Evolutionary conservation across 2,113 vertebrate genomes (phyloP).

Genomic region (Chlorodrepanis virens): DNA sequence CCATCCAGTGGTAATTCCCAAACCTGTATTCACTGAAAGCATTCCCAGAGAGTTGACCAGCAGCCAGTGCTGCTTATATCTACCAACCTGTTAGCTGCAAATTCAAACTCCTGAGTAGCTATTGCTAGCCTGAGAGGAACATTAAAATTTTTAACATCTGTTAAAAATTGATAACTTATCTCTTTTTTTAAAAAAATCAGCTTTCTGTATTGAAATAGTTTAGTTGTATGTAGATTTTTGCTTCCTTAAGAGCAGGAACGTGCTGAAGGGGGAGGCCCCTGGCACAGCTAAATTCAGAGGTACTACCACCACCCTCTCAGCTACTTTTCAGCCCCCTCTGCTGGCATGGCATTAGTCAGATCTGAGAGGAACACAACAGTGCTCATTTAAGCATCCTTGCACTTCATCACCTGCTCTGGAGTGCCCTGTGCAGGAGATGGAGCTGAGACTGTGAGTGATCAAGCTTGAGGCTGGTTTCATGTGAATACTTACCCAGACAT

Average conservation of each 20-base stretch:
- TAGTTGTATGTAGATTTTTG: background rate
- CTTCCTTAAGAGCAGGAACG: background rate
- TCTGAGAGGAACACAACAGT: background rate
- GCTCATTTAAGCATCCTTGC: background rate
- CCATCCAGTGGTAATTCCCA: slow-evolving; percentile 41
- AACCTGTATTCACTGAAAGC: background rate
- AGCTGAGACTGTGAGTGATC: background rate
- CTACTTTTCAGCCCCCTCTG: background rate
- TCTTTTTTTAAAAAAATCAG: background rate
- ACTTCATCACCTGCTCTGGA: background rate
- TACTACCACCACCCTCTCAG: background rate
- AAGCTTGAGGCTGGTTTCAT: background rate
- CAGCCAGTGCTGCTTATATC: background rate
- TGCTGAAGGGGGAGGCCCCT: background rate
- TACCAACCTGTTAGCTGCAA: background rate
- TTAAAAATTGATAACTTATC: background rate
- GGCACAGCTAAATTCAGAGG: background rate
- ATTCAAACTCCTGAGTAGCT: background rate
- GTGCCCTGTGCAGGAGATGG: background rate
- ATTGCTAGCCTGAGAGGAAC: background rate
- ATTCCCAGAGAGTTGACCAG: background rate
- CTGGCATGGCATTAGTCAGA: background rate
- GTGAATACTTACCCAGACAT: background rate
- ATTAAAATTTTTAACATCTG: background rate
- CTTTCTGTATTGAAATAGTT: background rate